Base-by-base conservation (phyloP, 1,140 invertebrate species). In the Drosophila truncata region DNA sequence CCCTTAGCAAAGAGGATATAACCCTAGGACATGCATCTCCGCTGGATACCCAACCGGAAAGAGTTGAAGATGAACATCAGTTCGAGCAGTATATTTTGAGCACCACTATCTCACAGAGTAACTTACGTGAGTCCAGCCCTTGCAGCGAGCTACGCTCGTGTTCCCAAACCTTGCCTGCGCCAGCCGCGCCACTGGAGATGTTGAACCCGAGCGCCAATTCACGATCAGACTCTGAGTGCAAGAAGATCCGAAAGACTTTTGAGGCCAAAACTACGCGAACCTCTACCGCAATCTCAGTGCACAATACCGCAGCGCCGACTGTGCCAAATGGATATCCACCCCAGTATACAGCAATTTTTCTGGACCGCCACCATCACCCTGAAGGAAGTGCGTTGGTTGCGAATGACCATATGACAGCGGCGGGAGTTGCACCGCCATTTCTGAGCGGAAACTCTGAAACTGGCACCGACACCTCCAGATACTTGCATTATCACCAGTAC, bases 281-380 rank as follows among this genome's bases (percentile, higher is more conserved):
- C 37, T 83, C 50, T 27, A 75, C 46, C 23, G 37, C 59, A 11
- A 27, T 72, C 33, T 50, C 63, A 14, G 50, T 54, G 37, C 52
- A 59, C 20, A 23, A 76, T 23, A 27, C 39, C 6, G 31, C 55
- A 47, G 31, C 47, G 16, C 18, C 47, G 5, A 37, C 54, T 20
- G 37, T 42, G 10, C 37, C 33, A 6, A 23, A 54, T 49, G 76
- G 35, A 65, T 82, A 77, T 42, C 88, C 80, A 57, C 87, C 91
- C 4, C 91, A 92, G 20, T 92, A 92, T 35, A 78, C 87, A 5
- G 74, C 91, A 42, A 90, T 92, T 49, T 92, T 84, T 55, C 29
- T 86, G 23, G 87, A 91, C 65, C 64, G 54, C 0, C 72, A 70
- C 64, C 73, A 81, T 47, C 75, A 72, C 60, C 66, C 64, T 46